Percentiles rank a stretch among this genome's conserved stretches.
phyloP scores from a whole-genome alignment of 1,140 invertebrate genomes.

The Listronotus oregonensis region DNA sequence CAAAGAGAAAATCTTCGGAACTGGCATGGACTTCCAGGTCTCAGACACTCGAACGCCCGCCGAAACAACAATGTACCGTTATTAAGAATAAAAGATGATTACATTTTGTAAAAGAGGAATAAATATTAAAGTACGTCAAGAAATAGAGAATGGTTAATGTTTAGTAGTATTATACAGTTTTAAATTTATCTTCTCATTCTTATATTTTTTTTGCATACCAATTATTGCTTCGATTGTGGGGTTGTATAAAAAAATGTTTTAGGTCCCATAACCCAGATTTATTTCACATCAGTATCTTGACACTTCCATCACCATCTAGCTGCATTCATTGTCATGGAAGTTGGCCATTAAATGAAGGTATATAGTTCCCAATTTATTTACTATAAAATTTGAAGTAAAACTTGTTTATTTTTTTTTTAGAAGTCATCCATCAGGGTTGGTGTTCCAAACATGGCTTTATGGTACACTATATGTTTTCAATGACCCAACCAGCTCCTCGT shows the following conservation, averaged over 20 bases:
- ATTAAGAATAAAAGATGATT: too few relatives aligned
- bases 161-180: too few relatives aligned
- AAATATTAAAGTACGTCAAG: too few relatives aligned
- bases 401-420: conserved; percentile 34
- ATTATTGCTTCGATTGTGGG: too few relatives aligned
- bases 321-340: conserved; percentile 49
- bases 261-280: conserved; percentile 44
- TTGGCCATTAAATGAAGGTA: conserved; percentile 39
- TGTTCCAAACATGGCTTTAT: conserved; percentile 54
- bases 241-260: conserved; percentile 16
- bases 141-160: too few relatives aligned
- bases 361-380: background rate
- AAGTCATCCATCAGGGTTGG: conserved; percentile 48
- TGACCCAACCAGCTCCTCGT: conserved; percentile 47
- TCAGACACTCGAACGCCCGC: too few relatives aligned
- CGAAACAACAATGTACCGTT: too few relatives aligned
- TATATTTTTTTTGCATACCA: too few relatives aligned
- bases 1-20: too few relatives aligned
- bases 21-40: too few relatives aligned
- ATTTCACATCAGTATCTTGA: conserved; percentile 53
- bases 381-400: background rate
- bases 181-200: too few relatives aligned
- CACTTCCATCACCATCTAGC: conserved; percentile 49
- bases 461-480: conserved; percentile 52
- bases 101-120: too few relatives aligned